Evolutionary conservation across 2,888 invertebrate genomes (phyloP), one percentile per base, ranked within the genome.

Genomic region (Steromphala cineraria): DNA sequence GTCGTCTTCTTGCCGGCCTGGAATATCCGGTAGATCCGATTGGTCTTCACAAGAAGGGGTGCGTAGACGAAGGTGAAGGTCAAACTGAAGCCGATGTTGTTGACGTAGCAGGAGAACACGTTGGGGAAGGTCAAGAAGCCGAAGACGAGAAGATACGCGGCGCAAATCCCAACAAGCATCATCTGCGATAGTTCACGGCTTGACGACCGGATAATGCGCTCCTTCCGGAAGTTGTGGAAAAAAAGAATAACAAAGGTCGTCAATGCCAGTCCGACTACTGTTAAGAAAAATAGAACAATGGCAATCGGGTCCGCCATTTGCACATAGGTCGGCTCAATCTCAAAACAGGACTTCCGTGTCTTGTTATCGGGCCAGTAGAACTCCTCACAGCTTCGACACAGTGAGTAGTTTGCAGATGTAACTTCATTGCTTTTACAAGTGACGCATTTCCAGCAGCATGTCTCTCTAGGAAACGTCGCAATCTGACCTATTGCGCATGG

Each of bases 11-110:
- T 82, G 0, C 91, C 90, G 1, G 88, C 85, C 24, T 85, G 85
- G 81, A 92, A 92, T 55, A 92, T 91, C 17, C 91, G 84, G 85
- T 90, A 91, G 24, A 92, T 92, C 24, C 92, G 82, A 75, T 91
- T 91, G 7, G 92, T 92, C 79, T 90, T 87, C 31, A 91, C 89
- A 24, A 92, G 83, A 19, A 92, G 83, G 0, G 92, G 89, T 1
- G 91, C 89, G 80, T 92, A 92, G 19, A 90, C 88, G 53, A 90
- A 81, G 21, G 92, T 88, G 84, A 91, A 91, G 75, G 90, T 89
- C 56, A 92, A 80, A 79, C 90, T 91, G 80, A 91, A 92, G 10
- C 90, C 91, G 40, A 90, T 83, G 80, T 89, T 89, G 67, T 88
- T 89, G 21, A 90, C 62, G 80, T 87, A 88, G 81, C 92, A 92